Evolutionary conservation across 2,797 vertebrate species (phyloP).

Genomic region (Pseudochromis fuscus): DNA sequence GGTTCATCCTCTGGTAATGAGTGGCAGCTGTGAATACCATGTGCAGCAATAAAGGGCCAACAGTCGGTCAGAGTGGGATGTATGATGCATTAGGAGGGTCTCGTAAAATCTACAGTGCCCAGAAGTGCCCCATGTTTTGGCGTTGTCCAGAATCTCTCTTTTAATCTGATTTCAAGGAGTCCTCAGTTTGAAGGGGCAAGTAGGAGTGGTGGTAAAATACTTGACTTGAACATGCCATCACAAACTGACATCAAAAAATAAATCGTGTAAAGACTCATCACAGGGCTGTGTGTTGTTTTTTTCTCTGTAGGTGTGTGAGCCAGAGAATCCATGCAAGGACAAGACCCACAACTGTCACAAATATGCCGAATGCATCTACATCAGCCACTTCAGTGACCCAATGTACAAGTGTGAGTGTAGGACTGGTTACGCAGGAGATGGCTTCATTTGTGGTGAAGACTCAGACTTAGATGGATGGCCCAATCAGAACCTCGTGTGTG

Average conservation of each 20-base stretch:
- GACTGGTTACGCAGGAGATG: slow-evolving; percentile 96
- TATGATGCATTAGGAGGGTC: slow-evolving; percentile 52
- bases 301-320: slow-evolving; percentile 91
- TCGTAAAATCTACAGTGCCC: slow-evolving; percentile 39
- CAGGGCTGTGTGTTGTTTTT: neutral
- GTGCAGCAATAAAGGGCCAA: slow-evolving; percentile 38
- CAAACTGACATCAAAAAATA: slow-evolving; percentile 17
- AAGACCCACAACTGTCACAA: slow-evolving; percentile 94
- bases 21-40: slow-evolving; percentile 71
- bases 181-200: slow-evolving; percentile 7
- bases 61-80: slow-evolving; percentile 37
- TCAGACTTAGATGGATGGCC: slow-evolving; percentile 99
- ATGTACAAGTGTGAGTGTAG: slow-evolving; percentile 98
- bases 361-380: slow-evolving; percentile 93
- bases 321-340: slow-evolving; percentile 96
- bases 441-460: slow-evolving; percentile 96
- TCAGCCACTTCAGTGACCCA: slow-evolving; percentile 96
- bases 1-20: slow-evolving; percentile 65
- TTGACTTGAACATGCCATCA: neutral
- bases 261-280: neutral
- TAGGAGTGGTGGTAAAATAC: neutral
- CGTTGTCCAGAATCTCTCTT: slow-evolving; percentile 22
- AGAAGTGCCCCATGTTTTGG: slow-evolving; percentile 25
- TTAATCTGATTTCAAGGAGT: slow-evolving; percentile 11
- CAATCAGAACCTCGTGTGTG: slow-evolving; percentile 94